These are phyloP conservation scores for Lycophotia porphyrea DNA, from an alignment of 2,888 invertebrate genomes.

Conservation along the genomic window DNA sequence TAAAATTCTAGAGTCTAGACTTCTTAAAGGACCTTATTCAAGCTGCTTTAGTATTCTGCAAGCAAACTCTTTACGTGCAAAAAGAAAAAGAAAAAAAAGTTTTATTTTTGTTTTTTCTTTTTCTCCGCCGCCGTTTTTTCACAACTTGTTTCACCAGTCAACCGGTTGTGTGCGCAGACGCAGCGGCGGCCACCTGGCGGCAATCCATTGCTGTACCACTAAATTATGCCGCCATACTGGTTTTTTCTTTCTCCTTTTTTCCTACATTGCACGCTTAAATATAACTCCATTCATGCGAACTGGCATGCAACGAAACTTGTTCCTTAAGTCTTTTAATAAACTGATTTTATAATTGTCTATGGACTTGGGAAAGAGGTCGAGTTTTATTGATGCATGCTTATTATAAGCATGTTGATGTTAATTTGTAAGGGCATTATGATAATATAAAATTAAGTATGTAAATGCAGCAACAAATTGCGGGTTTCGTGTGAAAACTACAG, in stretches of 20 bases:
- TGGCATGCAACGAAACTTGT: slow-evolving; percentile 71
- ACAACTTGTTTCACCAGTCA: slow-evolving; percentile 62
- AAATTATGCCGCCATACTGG: slow-evolving; percentile 72
- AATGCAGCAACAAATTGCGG: slow-evolving; percentile 33
- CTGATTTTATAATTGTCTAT: slow-evolving; percentile 48
- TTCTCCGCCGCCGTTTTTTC: slow-evolving; percentile 55
- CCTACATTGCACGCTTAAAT: slow-evolving; percentile 76
- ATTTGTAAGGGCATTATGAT: slow-evolving; percentile 50
- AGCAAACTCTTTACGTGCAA: slow-evolving; percentile 19
- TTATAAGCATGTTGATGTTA: slow-evolving; percentile 33
- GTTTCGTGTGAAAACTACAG: slow-evolving; percentile 7
- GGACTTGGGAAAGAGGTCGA: slow-evolving; percentile 34
- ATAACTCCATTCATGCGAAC: slow-evolving; percentile 80
- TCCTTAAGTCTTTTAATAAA: slow-evolving; percentile 49
- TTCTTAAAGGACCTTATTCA: not conserved
- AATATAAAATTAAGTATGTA: slow-evolving; percentile 23
- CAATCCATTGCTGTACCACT: slow-evolving; percentile 67
- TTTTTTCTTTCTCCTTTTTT: slow-evolving; percentile 69
- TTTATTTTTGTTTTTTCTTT: not conserved
- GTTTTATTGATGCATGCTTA: slow-evolving; percentile 43
- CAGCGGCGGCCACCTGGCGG: slow-evolving; percentile 71
- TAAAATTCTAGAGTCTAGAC: not conserved
- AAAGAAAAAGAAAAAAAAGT: slow-evolving; percentile 7
- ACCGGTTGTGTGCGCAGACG: slow-evolving; percentile 69
- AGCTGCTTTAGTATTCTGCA: slow-evolving; percentile 5